Evolutionary conservation across 1,140 invertebrate species (phyloP), one percentile per base, ranked within the genome.

Genomic region (Euura saliciscinereae): DNA sequence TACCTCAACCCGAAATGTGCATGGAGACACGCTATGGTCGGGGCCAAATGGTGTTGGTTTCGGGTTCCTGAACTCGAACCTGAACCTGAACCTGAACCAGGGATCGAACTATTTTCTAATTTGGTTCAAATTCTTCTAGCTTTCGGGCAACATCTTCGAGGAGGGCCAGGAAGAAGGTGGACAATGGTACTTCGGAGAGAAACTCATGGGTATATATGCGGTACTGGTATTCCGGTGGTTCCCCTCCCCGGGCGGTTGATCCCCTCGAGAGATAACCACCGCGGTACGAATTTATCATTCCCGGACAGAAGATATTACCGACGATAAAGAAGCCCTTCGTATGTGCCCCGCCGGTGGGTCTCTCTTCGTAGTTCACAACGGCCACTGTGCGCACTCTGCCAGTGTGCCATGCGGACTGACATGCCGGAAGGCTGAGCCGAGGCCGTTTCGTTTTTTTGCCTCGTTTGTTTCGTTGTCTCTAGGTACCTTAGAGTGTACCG

Each of bases 221-320:
- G n/a, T n/a, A n/a, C n/a, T n/a, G n/a, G 28, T 28, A 28, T 28
- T 28, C 28, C 28, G 28, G 28, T 1, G 28, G 28, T 28, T 59
- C 51, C 51, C 51, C 51, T 8, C 51, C 8, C 11, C 66, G 11
- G 8, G 8, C 43, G 43, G 66, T 67, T 44, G 66, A 67, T 67
- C 5, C 66, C 66, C 66, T 44, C 66, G 66, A 67, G 66, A 67
- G 66, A 67, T 67, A 67, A 67, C 66, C 6, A 4, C 66, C 13
- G 66, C 66, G 51, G 51, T 8, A 59, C 51, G 66, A 67, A 67
- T 67, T 67, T 67, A 67, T 67, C 66, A 67, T 67, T 67, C 66
- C 28, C 66, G 66, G 66, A 67, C 66, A 67, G 66, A 67, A 67
- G 66, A 67, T 67, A 67, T 67, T 67, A 67, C 66, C 66, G 66